These are phyloP conservation scores for Keiferia lycopersicella DNA, from an alignment of 2,888 invertebrate species.

Conservation along the genomic window DNA sequence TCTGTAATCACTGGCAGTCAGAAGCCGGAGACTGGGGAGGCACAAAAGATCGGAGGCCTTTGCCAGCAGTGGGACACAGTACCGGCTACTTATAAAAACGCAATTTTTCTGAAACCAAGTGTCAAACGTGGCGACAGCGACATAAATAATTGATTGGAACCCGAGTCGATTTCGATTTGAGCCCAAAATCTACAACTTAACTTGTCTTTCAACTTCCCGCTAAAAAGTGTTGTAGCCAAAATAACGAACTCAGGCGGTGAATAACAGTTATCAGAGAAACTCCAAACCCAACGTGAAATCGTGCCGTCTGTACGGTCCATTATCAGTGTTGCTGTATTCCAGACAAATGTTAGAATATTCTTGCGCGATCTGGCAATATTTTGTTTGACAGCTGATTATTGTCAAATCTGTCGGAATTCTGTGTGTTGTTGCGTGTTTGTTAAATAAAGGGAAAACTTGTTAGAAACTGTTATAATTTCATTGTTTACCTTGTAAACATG, in stretches of 20 bases:
- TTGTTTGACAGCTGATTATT: conserved; percentile 32
- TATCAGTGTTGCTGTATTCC: background rate
- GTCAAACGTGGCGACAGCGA: too few species aligned
- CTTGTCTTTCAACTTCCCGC: background rate
- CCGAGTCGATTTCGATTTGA: too few species aligned
- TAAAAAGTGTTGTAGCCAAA: background rate
- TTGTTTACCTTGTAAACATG: conserved; percentile 46
- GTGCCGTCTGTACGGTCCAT: background rate
- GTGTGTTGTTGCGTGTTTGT: background rate
- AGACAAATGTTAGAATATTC: background rate
- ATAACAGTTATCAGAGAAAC: background rate
- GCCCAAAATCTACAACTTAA: too few species aligned
- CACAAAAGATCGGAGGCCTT: too few species aligned
- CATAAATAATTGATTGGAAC: too few species aligned
- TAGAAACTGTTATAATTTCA: conserved; percentile 11
- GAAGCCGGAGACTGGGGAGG: too few species aligned
- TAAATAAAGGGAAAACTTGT: conserved; percentile 19
- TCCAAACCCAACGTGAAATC: background rate
- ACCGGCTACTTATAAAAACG: too few species aligned
- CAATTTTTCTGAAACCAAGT: too few species aligned
- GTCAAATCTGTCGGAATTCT: conserved; percentile 3
- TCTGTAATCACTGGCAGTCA: too few species aligned
- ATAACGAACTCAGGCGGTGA: background rate
- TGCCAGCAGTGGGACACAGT: too few species aligned
- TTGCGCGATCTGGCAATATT: conserved; percentile 35